These are phyloP conservation scores for Rhinella marina DNA, from an alignment of 2,797 vertebrate species.

Conservation along the genomic window DNA sequence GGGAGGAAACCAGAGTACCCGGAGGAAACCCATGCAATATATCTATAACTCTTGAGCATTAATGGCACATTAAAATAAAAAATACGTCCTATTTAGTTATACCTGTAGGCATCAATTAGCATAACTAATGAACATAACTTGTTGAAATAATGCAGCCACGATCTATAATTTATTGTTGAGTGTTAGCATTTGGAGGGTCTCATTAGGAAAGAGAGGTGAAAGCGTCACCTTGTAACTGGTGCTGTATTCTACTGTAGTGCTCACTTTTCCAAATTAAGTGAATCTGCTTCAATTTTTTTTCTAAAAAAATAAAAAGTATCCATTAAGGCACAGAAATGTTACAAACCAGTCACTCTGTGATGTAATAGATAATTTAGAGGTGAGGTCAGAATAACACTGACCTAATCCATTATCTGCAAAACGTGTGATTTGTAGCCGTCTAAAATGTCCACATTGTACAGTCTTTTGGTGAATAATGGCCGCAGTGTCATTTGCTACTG, in stretches of 20 bases:
- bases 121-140: not conserved
- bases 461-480: slow-evolving; percentile 27
- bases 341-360: slow-evolving; percentile 14
- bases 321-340: slow-evolving; percentile 18
- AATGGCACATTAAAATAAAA: too few relatives aligned
- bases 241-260: not conserved
- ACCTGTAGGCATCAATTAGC: too few relatives aligned
- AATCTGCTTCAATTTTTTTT: slow-evolving; percentile 3
- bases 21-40: too few relatives aligned
- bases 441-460: slow-evolving; percentile 15
- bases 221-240: not conserved
- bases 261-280: not conserved
- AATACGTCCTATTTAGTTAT: too few relatives aligned
- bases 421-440: slow-evolving; percentile 26
- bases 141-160: not conserved
- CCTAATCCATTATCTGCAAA: slow-evolving; percentile 47
- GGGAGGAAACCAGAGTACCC: too few relatives aligned
- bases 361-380: slow-evolving; percentile 35
- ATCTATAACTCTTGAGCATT: too few relatives aligned
- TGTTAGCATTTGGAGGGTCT: not conserved
- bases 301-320: not conserved
- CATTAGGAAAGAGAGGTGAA: not conserved
- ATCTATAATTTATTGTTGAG: too few relatives aligned
- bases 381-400: slow-evolving; percentile 21
- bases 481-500: slow-evolving; percentile 29